Conservation (phyloP, 2,797 vertebrate genomes). For the Phrynocephalus guinanensis region DNA sequence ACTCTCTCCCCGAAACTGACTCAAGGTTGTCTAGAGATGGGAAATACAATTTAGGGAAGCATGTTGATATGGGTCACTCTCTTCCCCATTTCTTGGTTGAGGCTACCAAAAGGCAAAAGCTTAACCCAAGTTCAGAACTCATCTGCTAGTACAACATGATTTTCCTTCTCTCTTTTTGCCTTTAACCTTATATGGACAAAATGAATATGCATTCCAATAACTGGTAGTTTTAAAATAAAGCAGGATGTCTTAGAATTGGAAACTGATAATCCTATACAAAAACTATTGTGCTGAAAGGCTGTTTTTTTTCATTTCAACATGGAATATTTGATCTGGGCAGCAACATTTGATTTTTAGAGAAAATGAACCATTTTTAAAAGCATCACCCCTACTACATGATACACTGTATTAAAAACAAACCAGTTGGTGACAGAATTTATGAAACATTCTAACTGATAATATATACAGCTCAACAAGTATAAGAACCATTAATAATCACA, state of each 20-base stretch:
- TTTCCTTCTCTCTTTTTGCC: too few relatives aligned
- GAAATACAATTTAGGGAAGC: not conserved
- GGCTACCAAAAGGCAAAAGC: too few relatives aligned
- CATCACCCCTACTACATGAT: not conserved
- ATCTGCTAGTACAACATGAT: too few relatives aligned
- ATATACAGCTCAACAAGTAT: constrained; percentile 12
- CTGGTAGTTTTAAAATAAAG: not conserved
- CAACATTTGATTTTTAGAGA: not conserved
- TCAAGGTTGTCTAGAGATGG: not conserved
- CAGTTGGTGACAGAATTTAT: not conserved
- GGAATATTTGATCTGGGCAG: not conserved
- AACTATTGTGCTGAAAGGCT: not conserved
- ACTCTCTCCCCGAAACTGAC: too few relatives aligned
- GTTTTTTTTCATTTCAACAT: not conserved
- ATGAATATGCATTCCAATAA: too few relatives aligned
- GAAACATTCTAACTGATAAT: not conserved
- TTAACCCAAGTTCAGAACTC: too few relatives aligned
- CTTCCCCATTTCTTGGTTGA: too few relatives aligned
- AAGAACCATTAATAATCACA: not conserved
- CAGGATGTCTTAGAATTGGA: not conserved
- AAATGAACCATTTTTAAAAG: not conserved
- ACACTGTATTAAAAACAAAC: not conserved
- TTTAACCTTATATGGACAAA: not conserved
- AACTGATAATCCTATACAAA: not conserved
- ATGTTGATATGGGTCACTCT: too few relatives aligned